Percentiles rank a stretch among this genome's conserved stretches.
Evolutionary conservation across 2,113 vertebrate genomes (phyloP).

Genomic region (Hemibagrus wyckioides): DNA sequence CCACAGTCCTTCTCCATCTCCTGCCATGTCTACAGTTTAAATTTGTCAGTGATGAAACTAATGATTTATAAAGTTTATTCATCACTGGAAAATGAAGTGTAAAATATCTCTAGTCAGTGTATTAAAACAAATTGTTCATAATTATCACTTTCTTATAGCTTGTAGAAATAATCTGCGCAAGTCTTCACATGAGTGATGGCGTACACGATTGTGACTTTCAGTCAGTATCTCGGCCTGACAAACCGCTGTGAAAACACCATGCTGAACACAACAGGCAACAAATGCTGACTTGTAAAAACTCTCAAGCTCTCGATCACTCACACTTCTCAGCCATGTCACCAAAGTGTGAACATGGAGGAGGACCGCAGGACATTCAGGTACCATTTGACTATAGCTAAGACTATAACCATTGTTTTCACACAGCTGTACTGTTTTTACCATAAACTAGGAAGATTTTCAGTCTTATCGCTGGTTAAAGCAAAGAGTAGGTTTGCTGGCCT

Average conservation of each 20-base stretch:
- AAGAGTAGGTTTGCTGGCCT: not conserved
- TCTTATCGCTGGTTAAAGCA: not conserved
- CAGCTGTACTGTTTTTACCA: not conserved
- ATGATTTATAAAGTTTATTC: not conserved
- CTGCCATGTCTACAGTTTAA: not conserved
- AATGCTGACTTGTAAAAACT: constrained; percentile 19
- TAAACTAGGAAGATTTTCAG: not conserved
- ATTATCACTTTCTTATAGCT: not conserved
- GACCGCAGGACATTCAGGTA: not conserved
- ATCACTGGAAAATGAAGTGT: not conserved
- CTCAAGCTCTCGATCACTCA: not conserved
- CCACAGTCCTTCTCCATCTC: not conserved
- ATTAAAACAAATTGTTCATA: not conserved
- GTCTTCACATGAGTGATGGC: not conserved
- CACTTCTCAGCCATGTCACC: not conserved
- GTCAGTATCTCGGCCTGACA: not conserved
- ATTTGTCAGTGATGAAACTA: not conserved
- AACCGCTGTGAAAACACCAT: not conserved
- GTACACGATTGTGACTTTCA: not conserved
- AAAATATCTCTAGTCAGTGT: not conserved
- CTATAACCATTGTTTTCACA: constrained; percentile 10
- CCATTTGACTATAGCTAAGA: not conserved
- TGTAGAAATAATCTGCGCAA: not conserved
- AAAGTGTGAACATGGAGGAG: constrained; percentile 5
- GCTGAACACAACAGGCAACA: constrained; percentile 10